Evolutionary conservation across 2,113 vertebrate species (phyloP), one percentile per base, ranked within the genome.

Genomic region (Coptodon rendalli): DNA sequence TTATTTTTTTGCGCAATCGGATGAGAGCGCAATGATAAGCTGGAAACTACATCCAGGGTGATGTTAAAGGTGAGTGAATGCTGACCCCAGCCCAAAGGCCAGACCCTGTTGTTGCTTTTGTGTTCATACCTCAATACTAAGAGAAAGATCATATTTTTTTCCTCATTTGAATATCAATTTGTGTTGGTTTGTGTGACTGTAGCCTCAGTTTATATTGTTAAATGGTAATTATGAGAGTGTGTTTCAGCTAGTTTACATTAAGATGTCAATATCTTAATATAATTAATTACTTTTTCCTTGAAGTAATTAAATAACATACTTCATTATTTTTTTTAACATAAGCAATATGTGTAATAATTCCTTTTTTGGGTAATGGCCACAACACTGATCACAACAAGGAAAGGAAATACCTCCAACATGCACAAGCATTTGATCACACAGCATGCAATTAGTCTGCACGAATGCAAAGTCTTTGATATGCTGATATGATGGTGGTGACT

Each of bases 141-240:
- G 9, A 63, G 59, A 63, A 66, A 66, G 4, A 38, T 66, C 0
- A 66, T 7, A 66, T 38, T n/a, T n/a, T 34, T 38, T n/a, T 38
- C 17, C 17, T 66, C 17, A 2, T 66, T 5, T 38, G 12, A 38
- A 66, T 66, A 0, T 12, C 10, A n/a, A 0, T 38, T 38, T 66
- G 12, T 66, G 17, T 66, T 66, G 0, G 61, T 66, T 12, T 38
- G 34, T n/a, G 61, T n/a, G 61, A 36, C 17, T 66, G 17, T 66
- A 31, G 17, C 31, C 31, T 63, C 0, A 63, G 31, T 63, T 63
- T n/a, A 63, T 63, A n/a, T 63, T 31, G 16, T 36, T 63, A 63
- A 63, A 63, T 63, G 2, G 59, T 63, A 36, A 63, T 63, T 63
- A 36, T 36, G 61, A 66, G 31, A 5, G 31, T 66, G 31, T 66